These are phyloP conservation scores for Rhinopomastus cyanomelas DNA, from an alignment of 2,113 vertebrate genomes.

Conservation along the genomic window DNA sequence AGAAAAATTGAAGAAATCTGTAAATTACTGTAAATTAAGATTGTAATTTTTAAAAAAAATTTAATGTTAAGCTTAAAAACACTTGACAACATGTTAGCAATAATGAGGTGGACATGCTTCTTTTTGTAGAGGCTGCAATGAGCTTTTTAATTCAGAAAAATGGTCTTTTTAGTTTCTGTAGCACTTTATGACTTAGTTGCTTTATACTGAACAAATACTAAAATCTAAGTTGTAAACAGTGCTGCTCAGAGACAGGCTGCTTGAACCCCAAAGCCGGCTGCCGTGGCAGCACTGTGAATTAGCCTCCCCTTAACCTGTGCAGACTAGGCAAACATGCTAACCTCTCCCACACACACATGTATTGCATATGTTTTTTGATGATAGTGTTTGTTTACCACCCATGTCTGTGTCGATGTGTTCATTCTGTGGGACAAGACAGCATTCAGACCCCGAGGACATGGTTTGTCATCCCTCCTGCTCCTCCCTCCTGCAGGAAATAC, in stretches of 20 bases:
- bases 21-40: conserved; percentile 2
- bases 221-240: not conserved
- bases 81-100: not conserved
- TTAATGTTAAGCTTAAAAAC: conserved; percentile 18
- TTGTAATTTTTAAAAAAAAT: no score
- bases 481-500: not conserved
- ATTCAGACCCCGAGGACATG: conserved; percentile 60
- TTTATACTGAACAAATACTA: not conserved
- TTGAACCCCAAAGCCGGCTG: conserved; percentile 65
- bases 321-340: not conserved
- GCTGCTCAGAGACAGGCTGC: conserved; percentile 54
- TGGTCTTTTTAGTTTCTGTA: not conserved
- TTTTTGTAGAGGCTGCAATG: not conserved
- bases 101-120: not conserved
- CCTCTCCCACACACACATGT: not conserved
- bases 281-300: conserved; percentile 58
- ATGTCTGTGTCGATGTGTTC: conserved; percentile 49
- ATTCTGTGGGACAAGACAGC: conserved; percentile 69
- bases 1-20: not conserved
- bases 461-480: conserved; percentile 51
- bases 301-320: not conserved
- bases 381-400: conserved; percentile 64
- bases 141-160: conserved; percentile 41
- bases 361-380: conserved; percentile 65
- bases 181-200: not conserved